A percentile compares a stretch with the other conserved stretches of the same genome.
Conservation (phyloP, 2,113 vertebrate species). For the Vidua chalybeata region DNA sequence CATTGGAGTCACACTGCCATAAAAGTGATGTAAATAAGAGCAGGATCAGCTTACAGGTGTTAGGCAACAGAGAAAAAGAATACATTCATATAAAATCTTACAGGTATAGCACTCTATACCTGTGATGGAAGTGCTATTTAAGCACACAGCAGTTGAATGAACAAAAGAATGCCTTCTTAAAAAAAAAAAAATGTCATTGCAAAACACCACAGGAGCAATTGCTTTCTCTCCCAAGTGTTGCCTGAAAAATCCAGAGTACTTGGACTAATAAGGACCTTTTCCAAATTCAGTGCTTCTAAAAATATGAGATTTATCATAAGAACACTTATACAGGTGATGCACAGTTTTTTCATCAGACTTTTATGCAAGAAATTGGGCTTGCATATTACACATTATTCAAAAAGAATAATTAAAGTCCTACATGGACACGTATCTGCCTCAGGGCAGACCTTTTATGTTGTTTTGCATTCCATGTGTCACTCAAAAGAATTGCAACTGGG, state of each 20-base stretch:
- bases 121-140: background rate
- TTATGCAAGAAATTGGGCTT: constrained; percentile 54
- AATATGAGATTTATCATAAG: constrained; percentile 34
- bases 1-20: background rate
- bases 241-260: constrained; percentile 20
- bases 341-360: constrained; percentile 52
- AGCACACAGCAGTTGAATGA: background rate
- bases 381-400: constrained; percentile 70
- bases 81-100: background rate
- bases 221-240: constrained; percentile 38
- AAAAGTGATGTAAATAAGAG: background rate
- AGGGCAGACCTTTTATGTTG: constrained; percentile 77
- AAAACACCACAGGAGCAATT: constrained; percentile 2
- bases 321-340: constrained; percentile 61
- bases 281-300: constrained; percentile 54
- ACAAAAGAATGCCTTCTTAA: background rate
- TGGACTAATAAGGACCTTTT: constrained; percentile 27
- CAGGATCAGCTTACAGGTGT: constrained; percentile 20
- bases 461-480: constrained; percentile 76
- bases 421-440: constrained; percentile 75
- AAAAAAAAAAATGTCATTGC: background rate
- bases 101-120: background rate
- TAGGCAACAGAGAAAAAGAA: background rate
- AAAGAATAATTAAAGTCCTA: constrained; percentile 80
- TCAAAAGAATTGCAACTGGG: constrained; percentile 76